Base-by-base conservation (phyloP, 2,888 invertebrate genomes). In the Drosophila lacicola region DNA sequence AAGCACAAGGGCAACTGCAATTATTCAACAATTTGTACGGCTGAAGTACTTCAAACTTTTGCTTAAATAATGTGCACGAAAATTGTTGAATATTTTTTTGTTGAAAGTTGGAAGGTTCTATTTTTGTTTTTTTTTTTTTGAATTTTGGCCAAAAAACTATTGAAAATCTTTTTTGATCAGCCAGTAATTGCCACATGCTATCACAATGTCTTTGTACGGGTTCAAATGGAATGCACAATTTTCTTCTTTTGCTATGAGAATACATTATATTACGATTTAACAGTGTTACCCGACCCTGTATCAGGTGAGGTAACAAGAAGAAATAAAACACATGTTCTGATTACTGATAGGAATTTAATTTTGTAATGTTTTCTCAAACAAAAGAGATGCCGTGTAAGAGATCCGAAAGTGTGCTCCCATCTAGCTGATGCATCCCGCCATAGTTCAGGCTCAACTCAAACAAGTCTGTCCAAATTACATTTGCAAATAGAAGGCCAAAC, bases 1-100 rank as follows among this genome's bases (percentile, higher is more conserved):
- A 55, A 54, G 61, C 54, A 47, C 39, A 64, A 65, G 80, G 79
- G 68, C 71, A 84, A 82, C 65, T 70, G 80, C 88, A 82, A 85
- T 82, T 82, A 88, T 88, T 83, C 80, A 85, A 85, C 82, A 85
- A 85, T 82, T 85, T 85, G 82, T 70, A 54, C 65, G 76, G 75
- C 63, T 56, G 67, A 86, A 81, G 86, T 83, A 62, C 81, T 82
- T 74, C 68, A 82, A 82, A 83, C 70, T 77, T 86, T 86, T 55
- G 56, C 69, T 71, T 55, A 65, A 58, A 76, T 74, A 66, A 71
- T 62, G 60, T 65, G 41, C 25, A 47, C 67, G 25, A 72, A 72
- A 63, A 63, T 67, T 60, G 55, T 72, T 77, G 34, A n/a, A 37
- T 55, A 55, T 54, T 41, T 53, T 55, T 55, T 64, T 66, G 55